phyloP scores from a whole-genome alignment of 37 sponge, comb jelly and placozoan species.

The Theonella swinhoei region DNA sequence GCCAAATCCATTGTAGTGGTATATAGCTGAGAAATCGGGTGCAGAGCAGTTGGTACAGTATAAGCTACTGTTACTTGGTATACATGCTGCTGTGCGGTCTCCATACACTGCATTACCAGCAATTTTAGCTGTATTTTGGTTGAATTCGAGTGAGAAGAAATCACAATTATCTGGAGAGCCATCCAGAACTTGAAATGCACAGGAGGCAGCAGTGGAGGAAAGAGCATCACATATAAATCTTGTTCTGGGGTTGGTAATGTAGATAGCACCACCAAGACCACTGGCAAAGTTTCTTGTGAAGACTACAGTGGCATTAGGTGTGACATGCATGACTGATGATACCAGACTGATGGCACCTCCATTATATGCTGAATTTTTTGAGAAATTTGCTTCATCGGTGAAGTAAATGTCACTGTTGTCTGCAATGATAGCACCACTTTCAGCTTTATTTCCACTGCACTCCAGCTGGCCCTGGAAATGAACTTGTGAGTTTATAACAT shows the following conservation, averaged over 20 bases:
- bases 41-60: not conserved
- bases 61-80: not conserved
- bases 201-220: not conserved
- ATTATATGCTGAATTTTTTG: not conserved
- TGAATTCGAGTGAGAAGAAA: not conserved
- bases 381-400: not conserved
- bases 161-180: not conserved
- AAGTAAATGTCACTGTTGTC: not conserved
- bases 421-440: not conserved
- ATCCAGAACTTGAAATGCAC: not conserved
- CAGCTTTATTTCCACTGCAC: not conserved
- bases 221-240: not conserved
- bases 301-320: not conserved
- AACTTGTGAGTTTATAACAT: not conserved
- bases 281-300: not conserved
- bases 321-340: not conserved
- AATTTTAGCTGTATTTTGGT: not conserved
- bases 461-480: not conserved
- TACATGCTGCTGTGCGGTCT: not conserved
- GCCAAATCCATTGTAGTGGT: not conserved
- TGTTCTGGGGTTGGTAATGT: not conserved
- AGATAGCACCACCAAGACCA: not conserved
- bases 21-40: not conserved
- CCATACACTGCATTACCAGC: not conserved
- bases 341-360: not conserved